phyloP scores from a whole-genome alignment of 2,888 invertebrate species.

The Diogma glabrata region DNA sequence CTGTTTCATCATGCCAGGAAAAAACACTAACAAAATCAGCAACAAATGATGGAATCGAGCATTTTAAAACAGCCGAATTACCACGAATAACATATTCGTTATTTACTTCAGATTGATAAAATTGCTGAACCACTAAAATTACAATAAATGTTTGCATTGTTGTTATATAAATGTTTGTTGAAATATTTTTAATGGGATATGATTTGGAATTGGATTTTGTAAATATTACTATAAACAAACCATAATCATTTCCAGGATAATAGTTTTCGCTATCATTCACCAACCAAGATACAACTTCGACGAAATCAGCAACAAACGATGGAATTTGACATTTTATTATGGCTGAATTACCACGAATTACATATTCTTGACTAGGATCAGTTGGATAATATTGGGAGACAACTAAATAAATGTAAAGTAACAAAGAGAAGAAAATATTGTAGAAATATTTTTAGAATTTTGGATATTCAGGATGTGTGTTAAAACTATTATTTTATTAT shows the following conservation, averaged over 20 bases:
- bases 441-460: not conserved
- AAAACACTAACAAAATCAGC: constrained; percentile 60
- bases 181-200: too few species aligned
- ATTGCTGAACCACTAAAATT: constrained; percentile 54
- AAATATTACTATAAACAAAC: too few species aligned
- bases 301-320: constrained; percentile 87
- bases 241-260: constrained; percentile 36
- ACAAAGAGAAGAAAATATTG: too few species aligned
- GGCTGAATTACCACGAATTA: constrained; percentile 79
- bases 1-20: constrained; percentile 54
- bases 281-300: constrained; percentile 76
- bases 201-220: too few species aligned
- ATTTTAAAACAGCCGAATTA: constrained; percentile 59
- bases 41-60: constrained; percentile 63
- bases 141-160: too few species aligned
- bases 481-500: not conserved
- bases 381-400: constrained; percentile 84
- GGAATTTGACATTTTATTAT: constrained; percentile 84
- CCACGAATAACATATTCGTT: constrained; percentile 64
- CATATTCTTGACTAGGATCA: constrained; percentile 86
- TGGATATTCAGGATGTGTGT: constrained; percentile 1
- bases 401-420: too few species aligned
- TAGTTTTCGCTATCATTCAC: constrained; percentile 47
- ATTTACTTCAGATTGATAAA: constrained; percentile 59
- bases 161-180: too few species aligned